Conservation (phyloP, 2,888 invertebrate species). For the Pseudoips prasinana region DNA sequence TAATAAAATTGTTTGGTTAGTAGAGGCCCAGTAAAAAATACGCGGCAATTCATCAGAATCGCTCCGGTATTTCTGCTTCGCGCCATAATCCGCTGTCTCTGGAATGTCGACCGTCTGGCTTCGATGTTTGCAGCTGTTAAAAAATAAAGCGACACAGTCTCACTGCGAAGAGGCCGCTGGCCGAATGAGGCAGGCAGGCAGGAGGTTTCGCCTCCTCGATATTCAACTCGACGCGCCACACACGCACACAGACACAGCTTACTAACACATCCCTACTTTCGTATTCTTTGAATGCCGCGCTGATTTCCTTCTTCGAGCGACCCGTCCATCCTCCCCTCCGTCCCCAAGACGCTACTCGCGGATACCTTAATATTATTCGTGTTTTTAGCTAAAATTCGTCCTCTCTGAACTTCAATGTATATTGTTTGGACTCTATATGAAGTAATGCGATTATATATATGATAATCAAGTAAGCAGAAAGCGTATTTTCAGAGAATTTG, state of each 20-base stretch:
- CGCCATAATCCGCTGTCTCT: slow-evolving; percentile 65
- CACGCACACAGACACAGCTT: slow-evolving; percentile 49
- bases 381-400: slow-evolving; percentile 15
- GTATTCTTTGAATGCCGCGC: slow-evolving; percentile 60
- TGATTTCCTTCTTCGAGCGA: slow-evolving; percentile 67
- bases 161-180: slow-evolving; percentile 41
- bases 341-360: slow-evolving; percentile 48
- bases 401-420: slow-evolving; percentile 6
- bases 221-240: slow-evolving; percentile 39
- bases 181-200: slow-evolving; percentile 41
- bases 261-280: slow-evolving; percentile 52
- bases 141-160: slow-evolving; percentile 49
- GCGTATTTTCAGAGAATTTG: slow-evolving; percentile 72
- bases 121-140: slow-evolving; percentile 50
- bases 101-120: slow-evolving; percentile 75
- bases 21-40: slow-evolving; percentile 58
- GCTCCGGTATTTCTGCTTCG: slow-evolving; percentile 73
- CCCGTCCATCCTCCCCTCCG: slow-evolving; percentile 50
- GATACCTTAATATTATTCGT: slow-evolving; percentile 20
- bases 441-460: slow-evolving; percentile 19
- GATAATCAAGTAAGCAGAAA: slow-evolving; percentile 30
- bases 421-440: slow-evolving; percentile 7
- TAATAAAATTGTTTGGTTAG: slow-evolving; percentile 29
- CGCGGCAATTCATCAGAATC: slow-evolving; percentile 67
- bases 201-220: slow-evolving; percentile 31